These are phyloP conservation scores for Linurgus olivaceus DNA, from an alignment of 2,797 vertebrate species.

Conservation along the genomic window DNA sequence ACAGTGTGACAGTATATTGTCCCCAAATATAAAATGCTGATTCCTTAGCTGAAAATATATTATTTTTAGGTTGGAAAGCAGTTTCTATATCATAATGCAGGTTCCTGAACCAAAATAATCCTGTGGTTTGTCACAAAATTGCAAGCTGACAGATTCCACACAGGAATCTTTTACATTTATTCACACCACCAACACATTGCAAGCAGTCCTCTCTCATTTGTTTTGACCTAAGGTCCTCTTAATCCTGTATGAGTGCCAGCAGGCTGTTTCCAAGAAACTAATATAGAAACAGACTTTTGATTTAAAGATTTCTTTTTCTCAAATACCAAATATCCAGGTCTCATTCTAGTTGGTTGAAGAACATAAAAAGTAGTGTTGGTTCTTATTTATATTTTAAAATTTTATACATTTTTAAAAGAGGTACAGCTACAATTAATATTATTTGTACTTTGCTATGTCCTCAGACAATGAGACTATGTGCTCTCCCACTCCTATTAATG, in stretches of 20 bases:
- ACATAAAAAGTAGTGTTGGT: background rate
- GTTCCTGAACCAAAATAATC: constrained; percentile 11
- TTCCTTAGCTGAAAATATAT: background rate
- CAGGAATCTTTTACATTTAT: background rate
- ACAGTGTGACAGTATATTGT: constrained; percentile 14
- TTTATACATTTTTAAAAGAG: background rate
- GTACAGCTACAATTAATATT: background rate
- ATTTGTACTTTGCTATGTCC: background rate
- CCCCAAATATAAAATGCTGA: constrained; percentile 22
- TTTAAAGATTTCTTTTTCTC: background rate
- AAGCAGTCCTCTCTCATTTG: background rate
- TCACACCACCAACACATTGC: background rate
- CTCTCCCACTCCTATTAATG: background rate
- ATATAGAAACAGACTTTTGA: background rate
- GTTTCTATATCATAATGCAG: background rate
- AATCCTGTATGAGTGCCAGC: background rate
- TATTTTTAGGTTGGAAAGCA: background rate
- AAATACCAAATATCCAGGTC: background rate
- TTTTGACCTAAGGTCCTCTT: background rate
- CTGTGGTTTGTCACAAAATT: constrained; percentile 19
- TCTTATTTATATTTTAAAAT: background rate
- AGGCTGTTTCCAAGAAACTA: background rate
- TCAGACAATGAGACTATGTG: background rate
- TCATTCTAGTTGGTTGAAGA: background rate
- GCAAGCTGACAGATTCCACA: background rate